Evolutionary conservation across 2,797 vertebrate species (phyloP).

Genomic region (Myiotriccus ornatus): DNA sequence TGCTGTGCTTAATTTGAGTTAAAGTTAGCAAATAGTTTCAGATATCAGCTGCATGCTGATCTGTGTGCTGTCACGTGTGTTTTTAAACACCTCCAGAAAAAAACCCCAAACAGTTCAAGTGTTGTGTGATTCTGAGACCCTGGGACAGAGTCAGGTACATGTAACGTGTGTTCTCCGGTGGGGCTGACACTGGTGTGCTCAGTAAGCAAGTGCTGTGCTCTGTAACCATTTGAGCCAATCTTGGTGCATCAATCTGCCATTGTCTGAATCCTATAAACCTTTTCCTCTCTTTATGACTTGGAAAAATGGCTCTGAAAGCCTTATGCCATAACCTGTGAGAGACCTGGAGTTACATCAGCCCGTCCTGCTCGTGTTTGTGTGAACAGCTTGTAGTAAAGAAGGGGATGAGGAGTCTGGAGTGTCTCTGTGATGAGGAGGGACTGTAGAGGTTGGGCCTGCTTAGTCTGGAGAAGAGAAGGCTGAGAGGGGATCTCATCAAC

Average conservation of each 20-base stretch:
- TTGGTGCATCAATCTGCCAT: rapidly evolving
- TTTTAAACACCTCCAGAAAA: background rate
- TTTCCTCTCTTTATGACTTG: background rate
- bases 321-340: background rate
- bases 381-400: rapidly evolving
- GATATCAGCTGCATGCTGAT: background rate
- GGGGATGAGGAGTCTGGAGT: background rate
- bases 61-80: background rate
- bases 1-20: conserved; percentile 25
- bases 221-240: background rate
- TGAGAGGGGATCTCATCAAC: background rate
- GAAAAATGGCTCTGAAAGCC: background rate
- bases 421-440: background rate
- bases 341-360: background rate
- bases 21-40: background rate
- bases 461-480: too few species aligned
- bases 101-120: too few species aligned
- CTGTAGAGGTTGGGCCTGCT: rapidly evolving
- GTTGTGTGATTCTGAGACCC: background rate
- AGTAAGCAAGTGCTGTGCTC: too few species aligned
- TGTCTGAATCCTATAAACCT: background rate
- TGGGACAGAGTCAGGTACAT: background rate
- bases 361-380: background rate
- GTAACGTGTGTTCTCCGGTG: background rate
- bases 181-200: rapidly evolving